Percentiles rank a stretch among this genome's conserved stretches.
Evolutionary conservation across 2,888 invertebrate genomes (phyloP).

Genomic region (Microctonus brassicae): DNA sequence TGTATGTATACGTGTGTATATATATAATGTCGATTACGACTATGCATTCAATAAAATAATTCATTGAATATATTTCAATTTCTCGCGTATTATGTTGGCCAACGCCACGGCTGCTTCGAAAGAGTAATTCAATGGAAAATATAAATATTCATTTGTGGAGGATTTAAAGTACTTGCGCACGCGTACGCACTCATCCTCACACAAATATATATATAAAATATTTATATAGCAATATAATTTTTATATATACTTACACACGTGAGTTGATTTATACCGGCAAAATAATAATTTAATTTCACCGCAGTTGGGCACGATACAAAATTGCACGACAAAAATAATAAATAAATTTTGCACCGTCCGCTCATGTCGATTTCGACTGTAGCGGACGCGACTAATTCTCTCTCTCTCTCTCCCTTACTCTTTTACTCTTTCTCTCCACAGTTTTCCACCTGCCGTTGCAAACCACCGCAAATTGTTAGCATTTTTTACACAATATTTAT

Average conservation of each 20-base stretch:
- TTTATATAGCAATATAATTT: too few species aligned
- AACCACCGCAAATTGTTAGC: constrained; percentile 43
- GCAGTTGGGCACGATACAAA: constrained; percentile 67
- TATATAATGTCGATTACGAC: constrained; percentile 63
- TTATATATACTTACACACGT: constrained; percentile 39
- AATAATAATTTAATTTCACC: constrained; percentile 70
- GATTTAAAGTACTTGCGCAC: constrained; percentile 54
- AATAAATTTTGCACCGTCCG: constrained; percentile 65
- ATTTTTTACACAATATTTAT: constrained; percentile 48
- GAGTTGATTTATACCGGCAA: constrained; percentile 66
- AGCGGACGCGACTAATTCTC: constrained; percentile 22
- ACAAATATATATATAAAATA: constrained; percentile 23
- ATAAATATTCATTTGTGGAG: constrained; percentile 69
- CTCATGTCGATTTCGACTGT: constrained; percentile 61
- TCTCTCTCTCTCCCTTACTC: constrained; percentile 26
- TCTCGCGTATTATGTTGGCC: constrained; percentile 64
- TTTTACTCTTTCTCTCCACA: constrained; percentile 30
- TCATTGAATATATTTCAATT: constrained; percentile 69
- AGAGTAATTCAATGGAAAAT: constrained; percentile 70
- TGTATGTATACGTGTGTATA: constrained; percentile 39
- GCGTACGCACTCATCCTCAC: constrained; percentile 44
- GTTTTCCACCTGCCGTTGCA: constrained; percentile 47
- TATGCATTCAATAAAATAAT: constrained; percentile 67
- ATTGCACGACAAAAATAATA: constrained; percentile 69
- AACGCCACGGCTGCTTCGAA: constrained; percentile 56